These are phyloP conservation scores for Suillia variegata DNA, from an alignment of 2,888 invertebrate species.

Conservation along the genomic window DNA sequence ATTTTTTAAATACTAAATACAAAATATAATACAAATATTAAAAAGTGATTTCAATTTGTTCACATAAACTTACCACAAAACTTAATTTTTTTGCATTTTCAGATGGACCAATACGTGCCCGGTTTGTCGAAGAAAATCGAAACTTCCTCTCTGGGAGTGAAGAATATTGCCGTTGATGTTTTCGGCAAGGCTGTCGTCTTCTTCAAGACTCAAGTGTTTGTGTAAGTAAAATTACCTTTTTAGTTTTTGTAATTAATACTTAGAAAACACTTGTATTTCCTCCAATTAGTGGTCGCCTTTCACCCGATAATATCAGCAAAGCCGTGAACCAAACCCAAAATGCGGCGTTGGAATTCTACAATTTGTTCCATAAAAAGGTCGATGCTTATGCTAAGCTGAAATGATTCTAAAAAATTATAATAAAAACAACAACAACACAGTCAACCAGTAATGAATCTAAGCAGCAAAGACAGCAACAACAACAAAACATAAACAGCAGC, in stretches of 20 bases:
- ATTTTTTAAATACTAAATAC: too few species aligned
- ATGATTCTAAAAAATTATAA: slow-evolving; percentile 61
- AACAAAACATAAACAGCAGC: slow-evolving; percentile 8
- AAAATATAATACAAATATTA: too few species aligned
- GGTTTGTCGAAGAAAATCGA: slow-evolving; percentile 71
- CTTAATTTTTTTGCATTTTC: too few species aligned
- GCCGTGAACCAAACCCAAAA: slow-evolving; percentile 73
- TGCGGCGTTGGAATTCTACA: slow-evolving; percentile 72
- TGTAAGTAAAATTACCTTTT: slow-evolving; percentile 67
- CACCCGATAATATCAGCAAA: slow-evolving; percentile 76
- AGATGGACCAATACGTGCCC: slow-evolving; percentile 76
- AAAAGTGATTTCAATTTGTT: too few species aligned
- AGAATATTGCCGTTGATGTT: slow-evolving; percentile 63
- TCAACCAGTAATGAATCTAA: background rate
- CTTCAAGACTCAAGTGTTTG: slow-evolving; percentile 76
- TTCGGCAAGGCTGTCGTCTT: slow-evolving; percentile 66
- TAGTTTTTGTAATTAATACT: slow-evolving; percentile 2
- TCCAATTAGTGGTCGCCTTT: slow-evolving; percentile 72
- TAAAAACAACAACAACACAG: background rate
- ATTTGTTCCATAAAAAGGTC: slow-evolving; percentile 80
- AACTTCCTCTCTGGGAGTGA: slow-evolving; percentile 61
- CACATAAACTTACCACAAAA: too few species aligned
- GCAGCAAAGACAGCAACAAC: slow-evolving; percentile 17
- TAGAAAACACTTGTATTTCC: background rate
- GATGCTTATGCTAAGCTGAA: slow-evolving; percentile 75